Percentiles rank a stretch among this genome's conserved stretches.
Evolutionary conservation across 2,888 invertebrate genomes (phyloP).

Genomic region (Hydraecia micacea): DNA sequence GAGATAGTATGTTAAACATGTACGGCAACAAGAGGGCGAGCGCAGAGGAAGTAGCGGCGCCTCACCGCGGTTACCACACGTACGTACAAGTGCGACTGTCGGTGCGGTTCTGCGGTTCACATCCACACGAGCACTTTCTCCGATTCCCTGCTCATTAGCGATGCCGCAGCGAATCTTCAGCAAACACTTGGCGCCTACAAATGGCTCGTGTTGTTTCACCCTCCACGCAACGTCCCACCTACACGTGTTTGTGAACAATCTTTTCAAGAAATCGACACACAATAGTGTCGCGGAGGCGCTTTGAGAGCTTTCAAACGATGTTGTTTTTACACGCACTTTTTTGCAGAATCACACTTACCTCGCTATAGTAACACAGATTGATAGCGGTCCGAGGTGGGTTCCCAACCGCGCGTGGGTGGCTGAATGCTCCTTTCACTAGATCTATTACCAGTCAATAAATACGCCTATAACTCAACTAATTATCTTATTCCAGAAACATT

Average conservation of each 20-base stretch:
- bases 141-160: slow-evolving; percentile 84
- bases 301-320: slow-evolving; percentile 47
- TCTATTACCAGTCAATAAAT: slow-evolving; percentile 50
- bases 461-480: slow-evolving; percentile 45
- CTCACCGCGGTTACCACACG: slow-evolving; percentile 51
- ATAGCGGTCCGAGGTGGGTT: slow-evolving; percentile 20
- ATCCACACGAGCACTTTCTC: slow-evolving; percentile 80
- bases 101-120: slow-evolving; percentile 75
- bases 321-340: slow-evolving; percentile 46
- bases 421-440: slow-evolving; percentile 60
- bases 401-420: slow-evolving; percentile 43
- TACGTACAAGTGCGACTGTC: slow-evolving; percentile 65
- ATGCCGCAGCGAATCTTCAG: slow-evolving; percentile 83
- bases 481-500: slow-evolving; percentile 55
- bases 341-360: slow-evolving; percentile 31
- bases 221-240: slow-evolving; percentile 67
- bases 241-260: slow-evolving; percentile 70
- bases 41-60: slow-evolving; percentile 54
- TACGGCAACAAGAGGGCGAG: slow-evolving; percentile 61
- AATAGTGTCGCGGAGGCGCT: slow-evolving; percentile 39
- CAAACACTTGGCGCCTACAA: slow-evolving; percentile 85
- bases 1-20: slow-evolving; percentile 67
- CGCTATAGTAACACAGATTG: slow-evolving; percentile 27
- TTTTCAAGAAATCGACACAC: slow-evolving; percentile 66
- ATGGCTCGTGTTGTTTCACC: slow-evolving; percentile 78